Evolutionary conservation across 2,113 vertebrate species (phyloP).

Genomic region (Pseudopodoces humilis): DNA sequence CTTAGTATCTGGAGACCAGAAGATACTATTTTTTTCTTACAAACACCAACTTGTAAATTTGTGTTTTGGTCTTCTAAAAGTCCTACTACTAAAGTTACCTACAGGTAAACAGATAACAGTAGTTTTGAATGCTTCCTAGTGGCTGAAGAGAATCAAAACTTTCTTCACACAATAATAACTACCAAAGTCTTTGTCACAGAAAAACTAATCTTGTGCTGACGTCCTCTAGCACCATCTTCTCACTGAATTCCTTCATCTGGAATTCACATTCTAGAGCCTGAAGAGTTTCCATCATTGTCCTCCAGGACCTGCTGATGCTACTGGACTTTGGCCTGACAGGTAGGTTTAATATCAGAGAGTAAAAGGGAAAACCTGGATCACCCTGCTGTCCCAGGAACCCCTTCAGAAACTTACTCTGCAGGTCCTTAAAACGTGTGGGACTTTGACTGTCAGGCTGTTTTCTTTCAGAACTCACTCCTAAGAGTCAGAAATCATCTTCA

Average conservation of each 20-base stretch:
- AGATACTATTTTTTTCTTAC: not conserved
- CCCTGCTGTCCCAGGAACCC: not conserved
- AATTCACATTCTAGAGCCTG: not conserved
- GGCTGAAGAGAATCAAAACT: not conserved
- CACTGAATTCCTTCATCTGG: not conserved
- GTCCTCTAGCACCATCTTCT: not conserved
- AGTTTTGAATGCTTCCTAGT: not conserved
- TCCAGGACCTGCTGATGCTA: not conserved
- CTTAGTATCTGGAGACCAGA: not conserved
- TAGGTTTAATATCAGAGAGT: not conserved
- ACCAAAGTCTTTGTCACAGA: not conserved
- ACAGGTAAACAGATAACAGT: not conserved
- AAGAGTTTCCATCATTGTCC: not conserved
- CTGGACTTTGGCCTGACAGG: not conserved
- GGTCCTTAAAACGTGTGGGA: not conserved
- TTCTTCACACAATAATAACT: not conserved
- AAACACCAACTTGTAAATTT: not conserved
- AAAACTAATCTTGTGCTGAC: not conserved
- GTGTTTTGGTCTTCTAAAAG: not conserved
- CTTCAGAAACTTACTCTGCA: not conserved
- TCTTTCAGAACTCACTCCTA: not conserved
- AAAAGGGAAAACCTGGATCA: not conserved
- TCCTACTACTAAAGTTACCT: not conserved
- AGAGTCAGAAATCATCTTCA: not conserved
- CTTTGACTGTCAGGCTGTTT: not conserved